These are phyloP conservation scores for Pollachius pollachius DNA, from an alignment of 2,113 vertebrate genomes.

Conservation along the genomic window DNA sequence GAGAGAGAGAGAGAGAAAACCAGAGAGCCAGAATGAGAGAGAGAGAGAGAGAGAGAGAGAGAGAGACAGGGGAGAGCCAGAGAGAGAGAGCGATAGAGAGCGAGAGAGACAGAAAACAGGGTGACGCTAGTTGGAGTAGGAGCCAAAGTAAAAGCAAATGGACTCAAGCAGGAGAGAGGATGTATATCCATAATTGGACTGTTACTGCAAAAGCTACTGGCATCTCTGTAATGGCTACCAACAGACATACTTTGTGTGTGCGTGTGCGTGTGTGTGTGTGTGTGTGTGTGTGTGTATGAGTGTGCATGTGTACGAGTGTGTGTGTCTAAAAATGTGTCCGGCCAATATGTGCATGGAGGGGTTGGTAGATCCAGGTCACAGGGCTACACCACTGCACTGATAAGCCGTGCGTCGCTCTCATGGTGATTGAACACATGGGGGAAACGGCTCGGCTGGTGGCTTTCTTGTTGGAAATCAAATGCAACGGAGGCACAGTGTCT, in stretches of 20 bases:
- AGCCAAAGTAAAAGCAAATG: slow-evolving; percentile 60
- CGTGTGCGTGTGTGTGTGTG: slow-evolving; percentile 13
- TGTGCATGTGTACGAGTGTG: slow-evolving; percentile 3
- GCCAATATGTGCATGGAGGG: neutral
- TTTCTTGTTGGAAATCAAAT: slow-evolving; percentile 43
- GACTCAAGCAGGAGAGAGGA: slow-evolving; percentile 44
- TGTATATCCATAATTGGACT: slow-evolving; percentile 44
- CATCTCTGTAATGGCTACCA: slow-evolving; percentile 44
- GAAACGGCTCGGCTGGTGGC: slow-evolving; percentile 27
- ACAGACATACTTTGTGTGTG: slow-evolving; percentile 33
- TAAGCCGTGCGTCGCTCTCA: slow-evolving; percentile 12
- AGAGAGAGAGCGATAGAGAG: neutral
- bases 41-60: slow-evolving; percentile 27
- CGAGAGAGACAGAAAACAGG: slow-evolving; percentile 11
- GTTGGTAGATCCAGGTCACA: slow-evolving; percentile 5
- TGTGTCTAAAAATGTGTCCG: neutral
- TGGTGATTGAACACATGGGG: slow-evolving; percentile 35
- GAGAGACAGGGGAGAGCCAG: slow-evolving; percentile 21
- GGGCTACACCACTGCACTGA: slow-evolving; percentile 1
- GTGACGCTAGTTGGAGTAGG: slow-evolving; percentile 40
- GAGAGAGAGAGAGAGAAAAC: slow-evolving; percentile 5
- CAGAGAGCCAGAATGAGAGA: too few species aligned
- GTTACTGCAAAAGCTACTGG: slow-evolving; percentile 51
- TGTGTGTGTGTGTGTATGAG: slow-evolving; percentile 1
- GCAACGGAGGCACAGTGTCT: slow-evolving; percentile 35